Conservation (phyloP, 2,888 invertebrate genomes). For the Clostera curtula region DNA sequence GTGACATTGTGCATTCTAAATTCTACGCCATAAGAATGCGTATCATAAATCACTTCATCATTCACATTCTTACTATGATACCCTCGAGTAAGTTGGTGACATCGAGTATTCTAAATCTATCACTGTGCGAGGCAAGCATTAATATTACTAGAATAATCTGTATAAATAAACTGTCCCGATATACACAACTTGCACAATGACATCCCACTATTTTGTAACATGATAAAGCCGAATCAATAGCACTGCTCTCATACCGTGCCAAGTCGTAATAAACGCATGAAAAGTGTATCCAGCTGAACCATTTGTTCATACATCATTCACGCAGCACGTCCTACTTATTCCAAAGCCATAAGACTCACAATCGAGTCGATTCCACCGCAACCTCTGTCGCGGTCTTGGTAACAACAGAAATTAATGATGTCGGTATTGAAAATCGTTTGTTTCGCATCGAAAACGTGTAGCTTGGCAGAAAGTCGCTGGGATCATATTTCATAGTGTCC, state of each 20-base stretch:
- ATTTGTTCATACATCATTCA: slow-evolving; percentile 40
- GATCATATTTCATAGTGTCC: slow-evolving; percentile 32
- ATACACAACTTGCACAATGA: slow-evolving; percentile 17
- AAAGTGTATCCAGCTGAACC: slow-evolving; percentile 49
- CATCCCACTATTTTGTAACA: slow-evolving; percentile 41
- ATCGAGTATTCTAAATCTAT: no score
- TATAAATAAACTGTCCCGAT: no score
- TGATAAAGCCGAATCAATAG: slow-evolving; percentile 57
- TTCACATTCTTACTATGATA: no score
- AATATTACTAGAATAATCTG: no score
- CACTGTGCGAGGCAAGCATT: no score
- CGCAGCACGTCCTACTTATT: slow-evolving; percentile 18
- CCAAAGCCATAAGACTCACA: slow-evolving; percentile 21
- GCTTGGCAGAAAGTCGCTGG: slow-evolving; percentile 30
- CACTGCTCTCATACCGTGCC: slow-evolving; percentile 57
- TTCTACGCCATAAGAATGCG: no score
- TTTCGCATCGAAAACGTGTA: slow-evolving; percentile 42
- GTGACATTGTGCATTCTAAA: no score
- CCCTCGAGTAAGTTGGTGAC: no score
- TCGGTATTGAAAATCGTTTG: slow-evolving; percentile 54
- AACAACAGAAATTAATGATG: slow-evolving; percentile 56
- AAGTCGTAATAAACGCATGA: slow-evolving; percentile 63
- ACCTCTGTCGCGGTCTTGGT: slow-evolving; percentile 30
- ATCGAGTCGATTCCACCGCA: slow-evolving; percentile 13
- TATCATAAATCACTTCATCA: no score